These are phyloP conservation scores for Thymelicus lineola DNA, from an alignment of 2,888 invertebrate species.

Conservation along the genomic window DNA sequence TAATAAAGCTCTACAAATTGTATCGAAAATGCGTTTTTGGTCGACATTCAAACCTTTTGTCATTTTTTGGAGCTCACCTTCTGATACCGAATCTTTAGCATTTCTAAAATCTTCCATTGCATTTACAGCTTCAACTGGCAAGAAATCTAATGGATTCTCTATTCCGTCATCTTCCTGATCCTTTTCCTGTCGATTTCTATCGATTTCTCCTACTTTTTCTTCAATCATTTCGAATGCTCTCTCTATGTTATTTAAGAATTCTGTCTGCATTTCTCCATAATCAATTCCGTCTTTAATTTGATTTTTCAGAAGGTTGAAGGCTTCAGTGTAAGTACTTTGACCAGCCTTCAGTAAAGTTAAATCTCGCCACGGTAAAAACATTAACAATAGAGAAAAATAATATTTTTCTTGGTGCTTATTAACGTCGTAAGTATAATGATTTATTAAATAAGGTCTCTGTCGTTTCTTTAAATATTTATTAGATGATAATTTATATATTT, in stretches of 20 bases:
- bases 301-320: conserved; percentile 41
- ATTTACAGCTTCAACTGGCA: no score
- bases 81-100: no score
- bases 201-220: conserved; percentile 40
- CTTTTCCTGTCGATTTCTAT: no score
- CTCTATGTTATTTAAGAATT: conserved; percentile 37
- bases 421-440: conserved; percentile 48
- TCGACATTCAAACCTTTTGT: conserved; percentile 46
- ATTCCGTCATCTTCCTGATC: conserved; percentile 41
- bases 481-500: conserved; percentile 36
- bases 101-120: conserved; percentile 45
- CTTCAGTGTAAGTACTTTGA: conserved; percentile 44
- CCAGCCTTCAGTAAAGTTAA: conserved; percentile 45
- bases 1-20: background rate
- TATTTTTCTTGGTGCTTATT: conserved; percentile 50
- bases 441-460: conserved; percentile 48
- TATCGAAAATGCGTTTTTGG: conserved; percentile 49
- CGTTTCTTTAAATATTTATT: conserved; percentile 46
- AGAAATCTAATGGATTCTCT: conserved; percentile 46
- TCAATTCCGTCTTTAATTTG: conserved; percentile 39
- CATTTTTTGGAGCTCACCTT: no score
- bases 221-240: conserved; percentile 43
- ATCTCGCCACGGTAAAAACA: conserved; percentile 49
- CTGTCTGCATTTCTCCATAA: conserved; percentile 37
- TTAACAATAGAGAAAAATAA: conserved; percentile 45